Evolutionary conservation across 2,113 vertebrate genomes (phyloP), one percentile per base, ranked within the genome.

Genomic region (Amazona guildingii): DNA sequence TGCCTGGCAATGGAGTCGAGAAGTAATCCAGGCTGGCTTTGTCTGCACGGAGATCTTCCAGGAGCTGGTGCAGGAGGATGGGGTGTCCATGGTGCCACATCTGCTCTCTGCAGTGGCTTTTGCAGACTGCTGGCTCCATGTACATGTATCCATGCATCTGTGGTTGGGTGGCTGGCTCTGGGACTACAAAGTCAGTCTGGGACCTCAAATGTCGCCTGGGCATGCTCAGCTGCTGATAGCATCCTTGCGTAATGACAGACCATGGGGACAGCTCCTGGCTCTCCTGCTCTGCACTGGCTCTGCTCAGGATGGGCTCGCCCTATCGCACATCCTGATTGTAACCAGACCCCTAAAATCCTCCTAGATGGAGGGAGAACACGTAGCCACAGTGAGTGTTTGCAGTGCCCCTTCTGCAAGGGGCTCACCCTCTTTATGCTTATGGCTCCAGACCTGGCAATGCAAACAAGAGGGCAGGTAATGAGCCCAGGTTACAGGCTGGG

Each of bases 71-170:
- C 4, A 7, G 54, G 44, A 17, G 12, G 49, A 10, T 2, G 0
- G 13, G 20, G 17, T 17, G 37, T 3, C 55, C 28, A 0, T 0
- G 1, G 33, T 66, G 73, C 73, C 66, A 19, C 55, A 9, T 61
- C 76, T 86, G 57, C 57, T 51, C 54, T 66, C 66, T 62, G 20
- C 39, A 5, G 41, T 35, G 81, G 46, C 61, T 81, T 35, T 79
- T 81, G 90, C 59, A 62, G 59, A 1, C 35, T 46, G n/a, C 33
- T 66, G 64, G 19, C 73, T 62, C 33, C 2, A 0, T 52, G 61
- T 9, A 12, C n/a, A 13, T 1, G 0, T 1, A 10, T 9, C 52
- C 1, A 1, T 15, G 10, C 48, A 41, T 9, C 83, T 84, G 33
- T 0, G 1, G 29, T 28, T 67, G 23, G 5, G 52, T 55, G 46